Percentiles rank a stretch among this genome's conserved stretches.
phyloP scores from a whole-genome alignment of 2,888 invertebrate genomes.

The Carabus problematicus region DNA sequence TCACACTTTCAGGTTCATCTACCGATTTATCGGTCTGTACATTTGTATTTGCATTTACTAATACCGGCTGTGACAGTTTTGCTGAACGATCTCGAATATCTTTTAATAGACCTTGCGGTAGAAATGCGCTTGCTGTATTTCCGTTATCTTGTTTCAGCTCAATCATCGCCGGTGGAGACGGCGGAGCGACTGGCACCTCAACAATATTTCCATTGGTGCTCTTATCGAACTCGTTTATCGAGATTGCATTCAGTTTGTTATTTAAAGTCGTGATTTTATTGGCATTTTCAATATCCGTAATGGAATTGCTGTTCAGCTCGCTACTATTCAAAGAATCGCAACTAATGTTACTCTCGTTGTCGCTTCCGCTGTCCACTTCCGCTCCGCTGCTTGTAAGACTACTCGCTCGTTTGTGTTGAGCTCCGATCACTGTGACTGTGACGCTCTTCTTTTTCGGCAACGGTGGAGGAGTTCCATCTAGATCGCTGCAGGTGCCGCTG shows the following conservation, averaged over 20 bases:
- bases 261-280: no score
- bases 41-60: not conserved
- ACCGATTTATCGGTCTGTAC: constrained; percentile 47
- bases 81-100: constrained; percentile 73
- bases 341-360: constrained; percentile 75
- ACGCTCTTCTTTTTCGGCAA: constrained; percentile 70
- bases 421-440: constrained; percentile 65
- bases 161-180: constrained; percentile 54
- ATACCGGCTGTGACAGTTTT: constrained; percentile 57
- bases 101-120: constrained; percentile 72
- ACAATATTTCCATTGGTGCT: constrained; percentile 48
- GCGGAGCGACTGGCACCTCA: constrained; percentile 49
- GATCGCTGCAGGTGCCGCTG: constrained; percentile 85
- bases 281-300: constrained; percentile 1
- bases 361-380: constrained; percentile 71
- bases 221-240: constrained; percentile 9
- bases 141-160: constrained; percentile 45
- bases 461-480: constrained; percentile 77
- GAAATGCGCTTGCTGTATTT: constrained; percentile 59
- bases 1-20: constrained; percentile 70
- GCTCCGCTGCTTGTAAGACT: constrained; percentile 69
- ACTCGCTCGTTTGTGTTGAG: constrained; percentile 63
- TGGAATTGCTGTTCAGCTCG: constrained; percentile 61
- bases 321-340: constrained; percentile 82
- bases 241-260: not conserved